Percentiles rank a stretch among this genome's conserved stretches.
These are phyloP conservation scores for Zeugodacus cucurbitae DNA, from an alignment of 1,140 invertebrate species.

Conservation along the genomic window DNA sequence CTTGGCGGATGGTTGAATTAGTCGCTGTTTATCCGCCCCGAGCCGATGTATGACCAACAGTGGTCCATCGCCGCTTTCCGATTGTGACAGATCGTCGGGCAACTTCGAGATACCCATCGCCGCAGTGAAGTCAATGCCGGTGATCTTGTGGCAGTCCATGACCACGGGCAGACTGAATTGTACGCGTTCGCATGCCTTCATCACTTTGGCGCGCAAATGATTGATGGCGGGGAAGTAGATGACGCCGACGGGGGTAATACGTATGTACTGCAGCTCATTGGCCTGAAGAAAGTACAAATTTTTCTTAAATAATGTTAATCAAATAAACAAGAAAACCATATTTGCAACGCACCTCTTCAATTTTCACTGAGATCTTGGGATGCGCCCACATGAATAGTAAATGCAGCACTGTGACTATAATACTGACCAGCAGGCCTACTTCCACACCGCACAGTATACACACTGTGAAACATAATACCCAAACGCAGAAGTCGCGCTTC, in stretches of 20 bases:
- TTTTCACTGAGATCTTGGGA: conserved; percentile 76
- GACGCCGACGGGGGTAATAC: conserved; percentile 72
- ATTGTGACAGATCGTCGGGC: conserved; percentile 54
- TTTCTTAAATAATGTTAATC: too few relatives aligned
- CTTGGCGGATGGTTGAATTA: conserved; percentile 59
- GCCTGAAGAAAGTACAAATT: conserved; percentile 49
- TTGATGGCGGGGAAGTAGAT: conserved; percentile 76
- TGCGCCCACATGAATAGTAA: conserved; percentile 84
- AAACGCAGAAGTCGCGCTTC: conserved; percentile 76
- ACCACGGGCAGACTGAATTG: conserved; percentile 68
- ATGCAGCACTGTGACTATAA: conserved; percentile 83
- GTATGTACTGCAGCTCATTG: conserved; percentile 67
- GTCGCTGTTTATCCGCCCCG: conserved; percentile 50
- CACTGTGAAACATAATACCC: conserved; percentile 80
- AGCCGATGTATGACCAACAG: conserved; percentile 58
- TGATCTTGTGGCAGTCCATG: conserved; percentile 72
- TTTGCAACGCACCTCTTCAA: conserved; percentile 63
- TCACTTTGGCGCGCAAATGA: conserved; percentile 69
- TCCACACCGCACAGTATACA: conserved; percentile 86
- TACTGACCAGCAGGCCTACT: conserved; percentile 88
- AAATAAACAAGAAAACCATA: background rate
- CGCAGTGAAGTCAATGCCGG: conserved; percentile 74
- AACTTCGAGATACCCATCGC: conserved; percentile 63
- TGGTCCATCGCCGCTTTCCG: conserved; percentile 46
- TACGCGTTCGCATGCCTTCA: conserved; percentile 66